Base-by-base conservation (phyloP, 2,888 invertebrate species). In the Xestia xanthographa region DNA sequence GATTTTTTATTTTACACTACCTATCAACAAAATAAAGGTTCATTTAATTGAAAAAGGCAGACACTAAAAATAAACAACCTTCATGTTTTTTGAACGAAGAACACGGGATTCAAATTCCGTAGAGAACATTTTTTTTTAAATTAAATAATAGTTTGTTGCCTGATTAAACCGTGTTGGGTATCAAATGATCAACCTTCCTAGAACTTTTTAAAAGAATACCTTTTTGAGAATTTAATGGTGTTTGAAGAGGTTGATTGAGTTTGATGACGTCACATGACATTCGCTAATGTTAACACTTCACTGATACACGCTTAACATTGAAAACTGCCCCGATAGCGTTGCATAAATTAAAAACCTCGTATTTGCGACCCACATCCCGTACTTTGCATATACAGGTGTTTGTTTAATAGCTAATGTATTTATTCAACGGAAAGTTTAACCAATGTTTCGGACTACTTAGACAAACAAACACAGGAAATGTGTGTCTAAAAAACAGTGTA, bases 11-110 rank as follows among this genome's bases (percentile, higher is more conserved):
- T 79, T 72, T 65, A 81, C 72, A 80, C 66, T 75, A n/a, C n/a
- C n/a, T n/a, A 87, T 77, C 67, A 79, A 81, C 71, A 72, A 84
- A 80, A 82, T 82, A 82, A 78, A 79, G 73, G 83, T 79, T 76
- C 29, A 77, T 85, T 85, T 88, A 91, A 92, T 92, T 92, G 88
- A 91, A 91, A 90, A 89, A 86, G 87, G 86, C 87, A 81, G 86
- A 79, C 68, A 73, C 75, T 80, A 88, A 88, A 90, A 90, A 90
- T 87, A 88, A 87, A 89, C 77, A 83, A 58, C 5, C 8, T 6
- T 20, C 12, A 34, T 41, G 69, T 68, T 78, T 72, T 85, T 72
- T 75, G 48, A 75, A 58, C 62, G 5, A 5, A 71, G 63, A 86
- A 53, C 86, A 66, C 45, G 66, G 56, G 60, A 71, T 75, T 72